Conservation (phyloP, 92 coral and sea anemone species). For the Muricea muricata region DNA sequence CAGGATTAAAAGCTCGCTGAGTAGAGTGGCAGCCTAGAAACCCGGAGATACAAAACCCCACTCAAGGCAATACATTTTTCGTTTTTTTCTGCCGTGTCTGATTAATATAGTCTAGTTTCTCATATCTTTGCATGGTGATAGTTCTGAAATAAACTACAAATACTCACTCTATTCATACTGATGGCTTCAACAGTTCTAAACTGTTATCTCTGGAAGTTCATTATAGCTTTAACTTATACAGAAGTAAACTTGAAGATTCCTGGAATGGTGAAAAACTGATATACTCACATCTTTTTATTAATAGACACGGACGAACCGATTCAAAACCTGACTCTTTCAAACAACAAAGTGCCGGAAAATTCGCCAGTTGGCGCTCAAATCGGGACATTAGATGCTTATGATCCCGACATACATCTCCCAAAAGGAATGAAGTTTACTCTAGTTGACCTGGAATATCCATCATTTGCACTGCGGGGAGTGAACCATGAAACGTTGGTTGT, state of each 20-base stretch:
- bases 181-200: not conserved
- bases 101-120: too few relatives aligned
- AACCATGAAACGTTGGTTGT: conserved; percentile 56
- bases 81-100: too few relatives aligned
- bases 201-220: not conserved
- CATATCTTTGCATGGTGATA: too few relatives aligned
- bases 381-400: conserved; percentile 77
- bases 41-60: too few relatives aligned
- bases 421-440: conserved; percentile 70
- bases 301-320: conserved; percentile 90
- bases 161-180: too few relatives aligned
- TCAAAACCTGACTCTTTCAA: conserved; percentile 71
- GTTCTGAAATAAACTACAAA: too few relatives aligned
- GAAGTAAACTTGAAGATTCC: too few relatives aligned
- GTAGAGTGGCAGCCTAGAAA: too few relatives aligned
- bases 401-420: conserved; percentile 71
- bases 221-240: too few relatives aligned
- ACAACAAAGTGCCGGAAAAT: conserved; percentile 73
- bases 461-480: conserved; percentile 73
- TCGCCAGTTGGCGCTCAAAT: conserved; percentile 68
- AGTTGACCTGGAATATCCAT: conserved; percentile 62
- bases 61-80: too few relatives aligned
- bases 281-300: not conserved
- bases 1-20: too few relatives aligned
- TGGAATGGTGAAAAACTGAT: too few relatives aligned